Evolutionary conservation across 2,113 vertebrate species (phyloP).

Genomic region (Xenopus laevis): DNA sequence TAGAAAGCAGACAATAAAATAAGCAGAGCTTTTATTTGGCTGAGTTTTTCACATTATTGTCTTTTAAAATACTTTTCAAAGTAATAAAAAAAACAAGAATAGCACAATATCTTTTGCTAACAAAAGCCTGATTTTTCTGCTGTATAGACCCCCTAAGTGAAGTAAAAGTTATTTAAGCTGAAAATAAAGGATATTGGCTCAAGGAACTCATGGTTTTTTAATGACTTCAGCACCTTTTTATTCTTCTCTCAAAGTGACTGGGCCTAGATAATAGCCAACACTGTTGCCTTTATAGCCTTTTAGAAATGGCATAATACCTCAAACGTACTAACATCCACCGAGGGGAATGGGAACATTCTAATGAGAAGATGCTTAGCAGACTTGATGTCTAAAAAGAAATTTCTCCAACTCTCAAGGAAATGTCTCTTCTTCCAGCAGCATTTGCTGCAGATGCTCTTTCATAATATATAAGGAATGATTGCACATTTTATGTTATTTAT

Average conservation of each 20-base stretch:
- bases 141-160: conserved; percentile 35
- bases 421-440: conserved; percentile 12
- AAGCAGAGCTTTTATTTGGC: conserved; percentile 4
- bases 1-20: conserved; percentile 9
- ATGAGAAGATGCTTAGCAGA: conserved; percentile 27
- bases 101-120: too few relatives aligned
- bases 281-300: conserved; percentile 27
- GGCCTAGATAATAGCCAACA: conserved; percentile 34
- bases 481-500: too few relatives aligned
- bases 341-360: conserved; percentile 26
- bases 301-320: conserved; percentile 25
- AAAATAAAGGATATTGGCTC: conserved; percentile 38
- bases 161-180: conserved; percentile 43
- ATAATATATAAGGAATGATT: conserved; percentile 25
- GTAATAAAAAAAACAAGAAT: conserved; percentile 5
- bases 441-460: conserved; percentile 35
- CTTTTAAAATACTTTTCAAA: conserved; percentile 7
- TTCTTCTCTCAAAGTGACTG: conserved; percentile 43
- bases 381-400: conserved; percentile 22
- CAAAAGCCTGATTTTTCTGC: conserved; percentile 15
- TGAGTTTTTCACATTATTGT: conserved; percentile 11
- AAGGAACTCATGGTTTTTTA: conserved; percentile 46
- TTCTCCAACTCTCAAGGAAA: not conserved
- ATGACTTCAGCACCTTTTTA: conserved; percentile 42
- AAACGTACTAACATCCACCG: conserved; percentile 24